Conservation (phyloP, 2,797 vertebrate species). For the Parotocinclus haroldoi region DNA sequence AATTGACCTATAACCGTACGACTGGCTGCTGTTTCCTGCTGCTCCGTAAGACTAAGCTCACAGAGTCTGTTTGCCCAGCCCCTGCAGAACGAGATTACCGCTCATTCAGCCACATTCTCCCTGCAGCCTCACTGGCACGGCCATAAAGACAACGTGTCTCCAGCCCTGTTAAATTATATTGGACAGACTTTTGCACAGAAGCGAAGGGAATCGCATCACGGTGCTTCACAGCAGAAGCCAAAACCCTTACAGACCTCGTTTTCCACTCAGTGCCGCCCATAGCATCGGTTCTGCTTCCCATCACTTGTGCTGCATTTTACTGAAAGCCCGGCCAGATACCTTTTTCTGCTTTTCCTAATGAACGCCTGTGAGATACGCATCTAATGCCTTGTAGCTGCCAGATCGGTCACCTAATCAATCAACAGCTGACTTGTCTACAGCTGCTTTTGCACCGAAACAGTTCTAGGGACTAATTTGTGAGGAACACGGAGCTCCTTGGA, state of each 20-base stretch:
- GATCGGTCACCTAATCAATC: too few relatives aligned
- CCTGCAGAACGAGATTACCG: conserved; percentile 18
- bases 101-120: conserved; percentile 22
- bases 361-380: too few relatives aligned
- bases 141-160: conserved; percentile 31
- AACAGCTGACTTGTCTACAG: too few relatives aligned
- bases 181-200: conserved; percentile 24
- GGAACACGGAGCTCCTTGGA: too few relatives aligned
- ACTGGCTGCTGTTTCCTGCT: conserved; percentile 2
- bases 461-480: too few relatives aligned
- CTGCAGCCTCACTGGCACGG: conserved; percentile 16
- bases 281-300: background rate
- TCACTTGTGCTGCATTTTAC: background rate
- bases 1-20: conserved; percentile 7
- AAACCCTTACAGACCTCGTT: conserved; percentile 15
- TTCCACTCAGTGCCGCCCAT: conserved; percentile 6
- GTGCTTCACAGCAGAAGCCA: conserved; percentile 25
- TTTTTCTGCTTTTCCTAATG: too few relatives aligned
- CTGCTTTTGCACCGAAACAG: too few relatives aligned
- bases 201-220: conserved; percentile 28
- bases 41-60: conserved; percentile 1
- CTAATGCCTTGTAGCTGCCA: too few relatives aligned
- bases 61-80: conserved; percentile 25
- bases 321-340: background rate
- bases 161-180: conserved; percentile 36